Percentiles rank a stretch among this genome's conserved stretches.
These are phyloP conservation scores for Sturmia bella DNA, from an alignment of 2,888 invertebrate genomes.

Conservation along the genomic window DNA sequence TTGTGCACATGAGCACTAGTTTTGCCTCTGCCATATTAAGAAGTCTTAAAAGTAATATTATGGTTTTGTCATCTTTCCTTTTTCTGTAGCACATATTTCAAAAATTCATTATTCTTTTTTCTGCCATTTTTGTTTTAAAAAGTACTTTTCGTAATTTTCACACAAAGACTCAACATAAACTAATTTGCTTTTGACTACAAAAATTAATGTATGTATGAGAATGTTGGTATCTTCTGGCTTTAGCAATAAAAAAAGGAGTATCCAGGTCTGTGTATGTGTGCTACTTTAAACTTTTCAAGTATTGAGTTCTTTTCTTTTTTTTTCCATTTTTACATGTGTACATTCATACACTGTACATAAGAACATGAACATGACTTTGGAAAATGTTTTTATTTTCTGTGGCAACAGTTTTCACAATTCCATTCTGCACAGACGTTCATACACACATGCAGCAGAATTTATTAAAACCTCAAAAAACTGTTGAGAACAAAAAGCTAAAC, in stretches of 20 bases:
- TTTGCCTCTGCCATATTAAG: conserved; percentile 20
- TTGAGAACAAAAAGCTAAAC: conserved; percentile 34
- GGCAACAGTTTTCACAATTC: conserved; percentile 9
- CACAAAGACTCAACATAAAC: conserved; percentile 68
- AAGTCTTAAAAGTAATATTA: conserved; percentile 51
- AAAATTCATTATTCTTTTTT: conserved; percentile 47
- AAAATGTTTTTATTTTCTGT: conserved; percentile 4
- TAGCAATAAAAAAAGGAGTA: neutral
- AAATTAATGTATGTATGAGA: conserved; percentile 71
- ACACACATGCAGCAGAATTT: conserved; percentile 44
- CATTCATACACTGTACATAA: neutral
- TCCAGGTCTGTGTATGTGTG: conserved; percentile 58
- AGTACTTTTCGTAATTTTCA: conserved; percentile 57
- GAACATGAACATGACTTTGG: conserved; percentile 36
- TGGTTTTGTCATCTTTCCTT: conserved; percentile 61
- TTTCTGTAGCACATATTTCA: conserved; percentile 19
- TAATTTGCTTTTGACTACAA: conserved; percentile 71
- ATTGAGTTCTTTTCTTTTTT: conserved; percentile 64
- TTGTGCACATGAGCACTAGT: conserved; percentile 1
- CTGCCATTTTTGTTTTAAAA: conserved; percentile 16
- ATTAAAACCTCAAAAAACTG: conserved; percentile 50
- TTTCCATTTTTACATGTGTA: neutral
- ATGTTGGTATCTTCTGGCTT: conserved; percentile 55
- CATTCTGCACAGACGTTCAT: too few relatives aligned
- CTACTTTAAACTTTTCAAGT: conserved; percentile 73